Percentiles rank a stretch among this genome's conserved stretches.
These are phyloP conservation scores for Drosophila neonasuta DNA, from an alignment of 2,888 invertebrate genomes.

Conservation along the genomic window DNA sequence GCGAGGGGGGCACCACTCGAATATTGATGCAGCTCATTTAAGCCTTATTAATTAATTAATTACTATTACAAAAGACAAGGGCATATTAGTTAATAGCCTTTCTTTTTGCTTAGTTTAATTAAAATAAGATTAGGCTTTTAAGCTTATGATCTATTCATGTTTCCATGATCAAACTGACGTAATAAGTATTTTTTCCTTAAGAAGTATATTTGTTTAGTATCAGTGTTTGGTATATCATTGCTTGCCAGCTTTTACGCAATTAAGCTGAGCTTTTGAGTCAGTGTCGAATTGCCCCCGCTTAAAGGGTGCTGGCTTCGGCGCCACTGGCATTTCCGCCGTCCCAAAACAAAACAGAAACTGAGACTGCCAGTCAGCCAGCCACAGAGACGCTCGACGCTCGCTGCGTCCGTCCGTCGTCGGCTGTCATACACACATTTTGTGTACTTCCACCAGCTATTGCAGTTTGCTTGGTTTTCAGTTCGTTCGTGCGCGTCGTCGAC, in stretches of 20 bases:
- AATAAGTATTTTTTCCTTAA: no score
- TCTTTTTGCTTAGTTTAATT: no score
- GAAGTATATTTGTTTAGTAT: neutral
- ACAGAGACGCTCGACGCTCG: slow-evolving; percentile 45
- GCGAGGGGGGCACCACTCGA: slow-evolving; percentile 9
- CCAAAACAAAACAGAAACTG: slow-evolving; percentile 73
- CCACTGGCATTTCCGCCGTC: slow-evolving; percentile 72
- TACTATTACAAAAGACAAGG: neutral
- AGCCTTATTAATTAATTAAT: neutral
- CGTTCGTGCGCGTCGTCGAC: slow-evolving; percentile 63
- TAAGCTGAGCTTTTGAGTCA: neutral
- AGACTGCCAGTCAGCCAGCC: slow-evolving; percentile 49
- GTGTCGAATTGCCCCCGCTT: neutral
- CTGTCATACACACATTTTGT: slow-evolving; percentile 41
- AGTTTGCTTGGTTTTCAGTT: slow-evolving; percentile 70
- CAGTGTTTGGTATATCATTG: neutral
- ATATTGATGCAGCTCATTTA: neutral
- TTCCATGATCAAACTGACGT: no score
- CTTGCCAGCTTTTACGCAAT: neutral
- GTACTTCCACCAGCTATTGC: slow-evolving; percentile 72
- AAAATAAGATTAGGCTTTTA: no score
- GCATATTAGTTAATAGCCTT: neutral
- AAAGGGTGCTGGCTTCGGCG: slow-evolving; percentile 42
- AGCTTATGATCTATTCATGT: no score
- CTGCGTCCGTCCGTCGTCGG: slow-evolving; percentile 17